A percentile compares a stretch with the other conserved stretches of the same genome.
Evolutionary conservation across 2,113 vertebrate genomes (phyloP).

Genomic region (Eudorcas thomsonii): DNA sequence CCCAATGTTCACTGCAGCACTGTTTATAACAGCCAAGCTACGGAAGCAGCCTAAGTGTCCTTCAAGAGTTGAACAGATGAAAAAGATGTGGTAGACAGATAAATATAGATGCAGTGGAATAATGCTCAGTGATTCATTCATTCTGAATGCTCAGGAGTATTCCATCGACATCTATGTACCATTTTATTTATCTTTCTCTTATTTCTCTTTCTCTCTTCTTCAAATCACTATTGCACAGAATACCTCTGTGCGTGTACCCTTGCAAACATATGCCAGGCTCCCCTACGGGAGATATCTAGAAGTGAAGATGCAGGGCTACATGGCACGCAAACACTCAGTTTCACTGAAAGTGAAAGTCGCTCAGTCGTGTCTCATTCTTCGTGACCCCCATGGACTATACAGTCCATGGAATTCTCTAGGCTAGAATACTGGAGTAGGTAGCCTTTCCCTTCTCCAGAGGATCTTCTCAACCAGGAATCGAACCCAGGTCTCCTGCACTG

Average conservation of each 20-base stretch:
- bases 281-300: background rate
- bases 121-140: background rate
- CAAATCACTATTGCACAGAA: background rate
- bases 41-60: background rate
- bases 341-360: background rate
- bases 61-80: background rate
- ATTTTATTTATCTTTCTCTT: background rate
- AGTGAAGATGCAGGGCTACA: background rate
- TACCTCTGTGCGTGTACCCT: background rate
- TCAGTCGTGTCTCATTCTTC: background rate
- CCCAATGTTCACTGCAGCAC: background rate
- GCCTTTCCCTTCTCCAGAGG: background rate
- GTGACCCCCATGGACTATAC: fast-evolving
- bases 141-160: background rate
- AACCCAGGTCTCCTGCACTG: background rate
- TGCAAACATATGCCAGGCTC: background rate
- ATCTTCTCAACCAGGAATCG: background rate
- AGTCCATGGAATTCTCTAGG: background rate
- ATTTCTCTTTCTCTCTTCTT: background rate
- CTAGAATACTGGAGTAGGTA: background rate
- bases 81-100: background rate
- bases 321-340: background rate
- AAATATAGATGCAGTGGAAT: background rate
- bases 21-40: background rate
- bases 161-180: background rate